Evolutionary conservation across 2,888 invertebrate genomes (phyloP).

Genomic region (Cyclophora punctaria): DNA sequence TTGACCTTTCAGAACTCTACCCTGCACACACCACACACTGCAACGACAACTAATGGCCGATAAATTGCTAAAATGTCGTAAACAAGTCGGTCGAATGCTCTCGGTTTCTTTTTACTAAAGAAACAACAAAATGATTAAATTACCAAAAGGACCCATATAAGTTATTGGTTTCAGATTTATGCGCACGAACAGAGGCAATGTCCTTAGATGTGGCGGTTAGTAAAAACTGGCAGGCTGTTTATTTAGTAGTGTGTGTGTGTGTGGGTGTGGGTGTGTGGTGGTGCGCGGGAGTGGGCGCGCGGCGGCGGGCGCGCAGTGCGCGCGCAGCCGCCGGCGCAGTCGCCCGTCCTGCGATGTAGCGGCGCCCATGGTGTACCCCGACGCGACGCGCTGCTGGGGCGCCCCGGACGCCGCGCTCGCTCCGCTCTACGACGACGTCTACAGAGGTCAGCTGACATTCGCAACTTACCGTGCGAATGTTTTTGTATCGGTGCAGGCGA

Average conservation of each 20-base stretch:
- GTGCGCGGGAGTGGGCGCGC: slow-evolving; percentile 10
- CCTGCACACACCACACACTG: no score
- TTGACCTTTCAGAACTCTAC: no score
- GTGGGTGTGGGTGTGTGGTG: slow-evolving; percentile 8
- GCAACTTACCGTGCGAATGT: slow-evolving; percentile 26
- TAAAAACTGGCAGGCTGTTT: slow-evolving; percentile 26
- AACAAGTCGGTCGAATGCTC: background rate
- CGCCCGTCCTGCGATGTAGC: slow-evolving; percentile 52
- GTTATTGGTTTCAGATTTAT: slow-evolving; percentile 23
- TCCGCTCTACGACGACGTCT: slow-evolving; percentile 79
- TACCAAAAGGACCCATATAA: slow-evolving; percentile 14
- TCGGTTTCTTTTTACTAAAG: background rate
- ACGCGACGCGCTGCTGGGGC: slow-evolving; percentile 75
- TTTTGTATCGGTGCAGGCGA: slow-evolving; percentile 39
- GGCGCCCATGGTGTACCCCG: slow-evolving; percentile 77
- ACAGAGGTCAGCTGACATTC: slow-evolving; percentile 75
- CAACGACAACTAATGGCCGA: no score
- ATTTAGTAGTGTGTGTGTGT: slow-evolving; percentile 18
- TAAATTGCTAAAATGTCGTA: background rate
- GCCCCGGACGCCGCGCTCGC: slow-evolving; percentile 78
- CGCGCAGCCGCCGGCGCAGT: slow-evolving; percentile 62
- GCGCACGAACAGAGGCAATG: slow-evolving; percentile 23
- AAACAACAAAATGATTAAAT: slow-evolving; percentile 11
- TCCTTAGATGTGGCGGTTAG: slow-evolving; percentile 25
- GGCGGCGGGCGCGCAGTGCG: slow-evolving; percentile 39